Conservation (phyloP, 2,888 invertebrate species). For the Ditylenchus weischeri region DNA sequence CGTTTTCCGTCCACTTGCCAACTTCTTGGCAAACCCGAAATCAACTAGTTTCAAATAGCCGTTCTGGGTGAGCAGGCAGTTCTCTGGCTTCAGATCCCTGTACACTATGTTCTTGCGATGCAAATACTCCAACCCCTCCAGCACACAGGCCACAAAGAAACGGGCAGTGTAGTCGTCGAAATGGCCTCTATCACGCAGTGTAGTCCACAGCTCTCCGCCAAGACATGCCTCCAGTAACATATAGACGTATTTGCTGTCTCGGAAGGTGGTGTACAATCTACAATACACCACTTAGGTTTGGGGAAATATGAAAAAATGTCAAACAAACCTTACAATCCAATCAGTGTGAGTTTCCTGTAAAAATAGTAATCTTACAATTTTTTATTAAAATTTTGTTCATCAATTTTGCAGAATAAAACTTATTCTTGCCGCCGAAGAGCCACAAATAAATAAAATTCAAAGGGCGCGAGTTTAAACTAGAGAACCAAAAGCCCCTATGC, state of each 20-base stretch:
- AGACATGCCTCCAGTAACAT: conserved; percentile 90
- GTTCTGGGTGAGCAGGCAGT: conserved; percentile 82
- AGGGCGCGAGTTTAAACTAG: too few relatives aligned
- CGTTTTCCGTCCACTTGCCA: conserved; percentile 76
- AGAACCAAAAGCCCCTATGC: too few relatives aligned
- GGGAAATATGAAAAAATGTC: neutral
- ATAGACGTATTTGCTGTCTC: conserved; percentile 82
- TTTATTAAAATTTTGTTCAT: too few relatives aligned
- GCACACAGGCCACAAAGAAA: conserved; percentile 89
- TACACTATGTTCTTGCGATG: conserved; percentile 96
- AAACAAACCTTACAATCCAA: conserved; percentile 73
- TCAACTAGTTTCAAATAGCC: conserved; percentile 91
- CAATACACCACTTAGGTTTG: conserved; percentile 33
- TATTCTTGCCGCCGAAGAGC: too few relatives aligned
- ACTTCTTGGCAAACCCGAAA: conserved; percentile 86
- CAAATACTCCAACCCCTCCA: conserved; percentile 94
- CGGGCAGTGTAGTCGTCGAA: conserved; percentile 60
- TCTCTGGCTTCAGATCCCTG: conserved; percentile 70
- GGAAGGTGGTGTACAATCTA: conserved; percentile 86
- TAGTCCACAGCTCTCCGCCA: conserved; percentile 90
- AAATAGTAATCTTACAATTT: too few relatives aligned
- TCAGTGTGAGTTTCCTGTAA: conserved; percentile 68
- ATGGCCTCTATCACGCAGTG: conserved; percentile 74
- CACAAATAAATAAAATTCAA: too few relatives aligned
- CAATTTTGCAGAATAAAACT: too few relatives aligned